Evolutionary conservation across 2,797 vertebrate genomes (phyloP).

Genomic region (Valencia hispanica): DNA sequence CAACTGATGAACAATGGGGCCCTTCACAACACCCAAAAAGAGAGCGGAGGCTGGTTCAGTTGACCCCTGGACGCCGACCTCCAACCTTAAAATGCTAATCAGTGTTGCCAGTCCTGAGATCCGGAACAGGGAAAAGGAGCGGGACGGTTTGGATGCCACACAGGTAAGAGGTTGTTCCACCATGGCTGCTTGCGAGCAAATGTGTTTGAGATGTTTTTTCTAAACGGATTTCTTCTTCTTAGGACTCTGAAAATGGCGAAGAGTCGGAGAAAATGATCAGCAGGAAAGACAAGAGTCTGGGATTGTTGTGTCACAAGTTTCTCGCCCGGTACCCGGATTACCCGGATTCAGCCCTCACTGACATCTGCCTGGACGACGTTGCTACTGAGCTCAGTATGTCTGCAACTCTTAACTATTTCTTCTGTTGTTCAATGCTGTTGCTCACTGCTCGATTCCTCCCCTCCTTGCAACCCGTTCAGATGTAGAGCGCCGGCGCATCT

Average conservation of each 20-base stretch:
- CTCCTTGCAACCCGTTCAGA: slow-evolving; percentile 72
- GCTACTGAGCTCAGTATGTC: slow-evolving; percentile 92
- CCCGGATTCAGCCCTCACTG: slow-evolving; percentile 84
- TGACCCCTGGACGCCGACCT: slow-evolving; percentile 97
- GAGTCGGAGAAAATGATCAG: slow-evolving; percentile 90
- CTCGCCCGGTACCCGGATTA: slow-evolving; percentile 90
- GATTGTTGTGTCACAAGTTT: slow-evolving; percentile 94
- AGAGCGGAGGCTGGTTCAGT: slow-evolving; percentile 77
- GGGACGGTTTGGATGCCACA: slow-evolving; percentile 71
- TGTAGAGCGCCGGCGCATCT: slow-evolving; percentile 94
- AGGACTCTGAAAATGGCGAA: slow-evolving; percentile 88
- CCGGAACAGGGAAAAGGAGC: slow-evolving; percentile 89
- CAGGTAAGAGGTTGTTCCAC: slow-evolving; percentile 65
- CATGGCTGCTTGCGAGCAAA: background rate
- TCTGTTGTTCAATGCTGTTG: no score
- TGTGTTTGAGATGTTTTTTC: fast-evolving
- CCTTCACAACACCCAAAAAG: slow-evolving; percentile 90
- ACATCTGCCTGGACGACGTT: slow-evolving; percentile 95
- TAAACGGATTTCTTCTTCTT: background rate
- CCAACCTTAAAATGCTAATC: slow-evolving; percentile 96
- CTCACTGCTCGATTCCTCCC: no score
- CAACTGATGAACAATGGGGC: slow-evolving; percentile 72
- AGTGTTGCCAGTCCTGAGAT: slow-evolving; percentile 96
- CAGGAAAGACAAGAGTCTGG: slow-evolving; percentile 96
- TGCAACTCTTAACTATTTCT: no score